phyloP scores from a whole-genome alignment of 2,797 vertebrate genomes.

The Bryconaethiops microstoma region DNA sequence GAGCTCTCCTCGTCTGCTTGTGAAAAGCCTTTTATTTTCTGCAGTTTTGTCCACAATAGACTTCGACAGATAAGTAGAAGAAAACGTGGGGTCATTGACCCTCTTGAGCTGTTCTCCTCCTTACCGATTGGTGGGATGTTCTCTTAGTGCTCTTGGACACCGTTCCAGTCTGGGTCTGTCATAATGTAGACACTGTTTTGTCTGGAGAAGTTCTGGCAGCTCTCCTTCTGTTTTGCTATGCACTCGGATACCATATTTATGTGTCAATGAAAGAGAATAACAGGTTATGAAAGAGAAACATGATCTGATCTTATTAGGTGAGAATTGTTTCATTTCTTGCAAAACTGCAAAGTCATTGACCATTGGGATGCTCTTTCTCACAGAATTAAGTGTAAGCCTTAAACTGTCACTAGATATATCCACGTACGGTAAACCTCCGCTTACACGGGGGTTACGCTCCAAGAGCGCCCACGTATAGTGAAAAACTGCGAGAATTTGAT shows the following conservation, averaged over 20 bases:
- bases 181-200: neutral
- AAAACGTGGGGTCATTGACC: neutral
- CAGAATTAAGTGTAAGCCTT: no score
- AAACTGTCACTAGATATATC: no score
- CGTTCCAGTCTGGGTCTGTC: neutral
- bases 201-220: conserved; percentile 44
- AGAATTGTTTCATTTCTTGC: no score
- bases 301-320: no score
- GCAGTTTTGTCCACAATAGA: conserved; percentile 6
- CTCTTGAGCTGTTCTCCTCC: neutral
- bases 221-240: conserved; percentile 39
- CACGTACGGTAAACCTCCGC: no score
- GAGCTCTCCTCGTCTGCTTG: conserved; percentile 78
- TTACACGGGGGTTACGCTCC: no score
- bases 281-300: no score
- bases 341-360: no score
- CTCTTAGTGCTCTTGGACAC: conserved; percentile 24
- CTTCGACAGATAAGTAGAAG: neutral
- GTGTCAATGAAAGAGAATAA: no score
- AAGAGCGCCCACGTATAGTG: no score
- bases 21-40: conserved; percentile 41
- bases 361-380: no score
- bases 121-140: neutral
- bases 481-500: no score
- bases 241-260: neutral